Base-by-base conservation (phyloP, 2,113 vertebrate species). In the Coregonus clupeaformis region DNA sequence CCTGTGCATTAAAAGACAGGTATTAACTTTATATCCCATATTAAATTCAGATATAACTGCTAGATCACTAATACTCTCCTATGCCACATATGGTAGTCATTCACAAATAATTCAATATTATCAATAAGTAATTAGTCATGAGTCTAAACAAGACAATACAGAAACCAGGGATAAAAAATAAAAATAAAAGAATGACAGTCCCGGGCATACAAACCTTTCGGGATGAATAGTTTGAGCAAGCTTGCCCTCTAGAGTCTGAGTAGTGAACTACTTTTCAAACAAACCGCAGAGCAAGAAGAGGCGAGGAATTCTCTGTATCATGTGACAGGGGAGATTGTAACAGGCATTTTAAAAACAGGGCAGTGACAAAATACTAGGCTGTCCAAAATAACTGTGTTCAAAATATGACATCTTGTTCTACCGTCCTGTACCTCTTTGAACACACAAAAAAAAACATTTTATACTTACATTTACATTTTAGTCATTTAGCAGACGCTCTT, bases 191-290 rank as follows among this genome's bases (percentile, higher is more conserved):
- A 29, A 16, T 6, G 36, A 30, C 25, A 29, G 12, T 65, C 29
- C 25, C 1, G 14, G 22, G 22, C 16, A 22, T 24, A 74, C 13
- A 18, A 18, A 52, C 49, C 13, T 16, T 5, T 14, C 3, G 4
- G 49, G 49, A 52, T 16, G 49, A 60, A 60, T 60, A 7, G 20
- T 80, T 42, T 79, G 80, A 71, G 24, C 70, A 85, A 78, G 77
- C 66, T 72, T 72, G 79, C 87, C 88, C 78, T 47, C 88, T 88
- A 85, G 85, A 85, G 88, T 80, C 6, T 1, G 24, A 65, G 72
- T 11, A 24, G 25, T 6, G 69, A 74, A 32, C 14, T 42, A 42
- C 36, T 12, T 42, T 42, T 42, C 36, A 42, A 42, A 42, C 36
- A 11, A 42, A 42, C 36, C 9, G 36, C 36, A 42, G 9, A 11